A percentile compares a stretch with the other conserved stretches of the same genome.
phyloP scores from a whole-genome alignment of 2,113 vertebrate genomes.

The Ptilorrhoa leucosticta region DNA sequence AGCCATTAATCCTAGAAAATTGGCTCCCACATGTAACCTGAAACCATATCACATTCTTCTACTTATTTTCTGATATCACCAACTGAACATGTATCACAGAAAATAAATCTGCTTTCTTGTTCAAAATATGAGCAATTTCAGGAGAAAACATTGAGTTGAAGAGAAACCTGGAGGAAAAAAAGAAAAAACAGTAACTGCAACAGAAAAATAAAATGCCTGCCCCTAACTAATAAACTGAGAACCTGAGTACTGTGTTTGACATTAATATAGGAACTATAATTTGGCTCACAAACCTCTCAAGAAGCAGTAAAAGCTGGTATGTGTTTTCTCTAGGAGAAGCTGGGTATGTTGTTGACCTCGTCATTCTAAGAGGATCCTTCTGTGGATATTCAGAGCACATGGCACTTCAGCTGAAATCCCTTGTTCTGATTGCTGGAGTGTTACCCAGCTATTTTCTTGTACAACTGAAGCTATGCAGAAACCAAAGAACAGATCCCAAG shows the following conservation, averaged over 20 bases:
- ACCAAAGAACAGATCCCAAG: background rate
- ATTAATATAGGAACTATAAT: constrained; percentile 44
- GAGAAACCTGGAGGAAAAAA: background rate
- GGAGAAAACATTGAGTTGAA: background rate
- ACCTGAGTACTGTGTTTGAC: constrained; percentile 23
- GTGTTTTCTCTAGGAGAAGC: constrained; percentile 12
- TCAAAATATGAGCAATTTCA: constrained; percentile 14
- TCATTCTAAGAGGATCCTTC: background rate
- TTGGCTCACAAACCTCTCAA: constrained; percentile 60
- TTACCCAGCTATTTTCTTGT: background rate
- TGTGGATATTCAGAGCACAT: background rate
- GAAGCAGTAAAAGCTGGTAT: constrained; percentile 32
- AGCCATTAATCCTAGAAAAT: constrained; percentile 56
- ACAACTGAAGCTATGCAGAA: background rate
- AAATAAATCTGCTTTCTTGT: constrained; percentile 43
- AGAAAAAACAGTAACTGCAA: background rate
- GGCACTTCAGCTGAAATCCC: background rate
- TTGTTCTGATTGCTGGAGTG: constrained; percentile 13
- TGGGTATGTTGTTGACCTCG: constrained; percentile 43
- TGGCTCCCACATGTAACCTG: constrained; percentile 15
- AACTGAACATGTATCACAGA: background rate
- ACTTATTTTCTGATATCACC: constrained; percentile 6
- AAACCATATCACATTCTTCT: constrained; percentile 29
- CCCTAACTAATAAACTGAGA: constrained; percentile 32
- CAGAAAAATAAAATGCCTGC: constrained; percentile 35